Conservation (phyloP, 2,888 invertebrate genomes). For the Trissolcus japonicus region DNA sequence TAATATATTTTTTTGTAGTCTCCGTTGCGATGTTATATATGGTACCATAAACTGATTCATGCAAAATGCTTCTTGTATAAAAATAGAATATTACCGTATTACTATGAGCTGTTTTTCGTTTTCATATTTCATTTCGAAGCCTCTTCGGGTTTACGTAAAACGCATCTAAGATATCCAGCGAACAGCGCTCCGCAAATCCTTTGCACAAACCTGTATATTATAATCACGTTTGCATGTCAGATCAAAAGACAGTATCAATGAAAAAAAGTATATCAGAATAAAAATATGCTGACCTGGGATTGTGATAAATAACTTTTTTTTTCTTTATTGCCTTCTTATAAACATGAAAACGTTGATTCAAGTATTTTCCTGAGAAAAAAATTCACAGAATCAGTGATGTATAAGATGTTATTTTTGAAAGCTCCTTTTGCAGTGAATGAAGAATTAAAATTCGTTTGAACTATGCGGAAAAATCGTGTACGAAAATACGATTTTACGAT, state of each 20-base stretch:
- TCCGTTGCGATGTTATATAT: constrained; percentile 29
- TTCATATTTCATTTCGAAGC: constrained; percentile 50
- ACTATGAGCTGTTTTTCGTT: constrained; percentile 48
- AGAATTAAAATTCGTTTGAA: too few species aligned
- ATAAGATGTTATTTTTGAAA: too few species aligned
- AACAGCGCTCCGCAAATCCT: constrained; percentile 37
- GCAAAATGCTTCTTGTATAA: constrained; percentile 43
- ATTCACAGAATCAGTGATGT: too few species aligned
- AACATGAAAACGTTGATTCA: too few species aligned
- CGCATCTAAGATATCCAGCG: constrained; percentile 35
- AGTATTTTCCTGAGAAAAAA: too few species aligned
- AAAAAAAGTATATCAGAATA: too few species aligned
- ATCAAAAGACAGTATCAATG: constrained; percentile 38
- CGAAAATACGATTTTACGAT: too few species aligned
- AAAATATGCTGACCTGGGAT: too few species aligned
- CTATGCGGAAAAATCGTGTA: too few species aligned
- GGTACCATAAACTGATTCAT: constrained; percentile 39
- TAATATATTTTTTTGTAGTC: constrained; percentile 19
- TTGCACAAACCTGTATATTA: constrained; percentile 48
- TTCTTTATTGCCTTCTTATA: too few species aligned
- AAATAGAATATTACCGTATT: constrained; percentile 49
- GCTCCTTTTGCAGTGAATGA: too few species aligned
- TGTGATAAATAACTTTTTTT: too few species aligned
- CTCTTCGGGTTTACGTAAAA: constrained; percentile 45
- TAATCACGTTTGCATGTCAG: constrained; percentile 42